These are phyloP conservation scores for Drepana falcataria DNA, from an alignment of 2,888 invertebrate species.

Conservation along the genomic window DNA sequence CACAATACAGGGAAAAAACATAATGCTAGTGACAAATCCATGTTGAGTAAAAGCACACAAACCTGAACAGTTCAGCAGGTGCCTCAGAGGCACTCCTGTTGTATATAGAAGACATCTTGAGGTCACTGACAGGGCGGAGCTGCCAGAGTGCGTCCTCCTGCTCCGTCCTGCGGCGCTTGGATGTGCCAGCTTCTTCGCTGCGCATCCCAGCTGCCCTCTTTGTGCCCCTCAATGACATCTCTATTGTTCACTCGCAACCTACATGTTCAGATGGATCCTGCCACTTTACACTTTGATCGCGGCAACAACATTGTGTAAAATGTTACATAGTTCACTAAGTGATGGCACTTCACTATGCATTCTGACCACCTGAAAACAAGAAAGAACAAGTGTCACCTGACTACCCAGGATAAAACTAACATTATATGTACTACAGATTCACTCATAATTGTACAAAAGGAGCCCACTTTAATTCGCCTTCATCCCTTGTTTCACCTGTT, in stretches of 20 bases:
- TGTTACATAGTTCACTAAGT: conserved; percentile 72
- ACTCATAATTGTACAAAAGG: too few relatives aligned
- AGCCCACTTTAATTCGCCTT: too few relatives aligned
- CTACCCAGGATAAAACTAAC: neutral
- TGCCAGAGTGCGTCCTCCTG: conserved; percentile 83
- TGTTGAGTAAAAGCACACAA: conserved; percentile 42
- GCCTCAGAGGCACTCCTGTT: conserved; percentile 89
- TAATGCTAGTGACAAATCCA: neutral
- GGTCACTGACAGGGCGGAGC: conserved; percentile 89
- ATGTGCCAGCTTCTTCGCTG: conserved; percentile 62
- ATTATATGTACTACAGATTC: too few relatives aligned
- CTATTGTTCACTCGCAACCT: conserved; percentile 55
- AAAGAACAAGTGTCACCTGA: neutral
- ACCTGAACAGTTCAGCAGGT: conserved; percentile 89
- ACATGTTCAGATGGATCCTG: conserved; percentile 67
- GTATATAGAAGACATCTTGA: conserved; percentile 93
- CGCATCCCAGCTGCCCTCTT: conserved; percentile 67
- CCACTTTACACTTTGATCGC: conserved; percentile 71
- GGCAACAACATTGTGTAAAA: conserved; percentile 72
- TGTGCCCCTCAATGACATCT: conserved; percentile 74
- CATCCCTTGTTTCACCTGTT: conserved; percentile 7
- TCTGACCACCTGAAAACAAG: conserved; percentile 52
- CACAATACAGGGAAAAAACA: too few relatives aligned
- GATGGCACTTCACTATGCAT: conserved; percentile 60
- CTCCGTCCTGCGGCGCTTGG: conserved; percentile 68